These are phyloP conservation scores for Aphelenchoides avenae DNA, from an alignment of 1,140 invertebrate species.

Conservation along the genomic window DNA sequence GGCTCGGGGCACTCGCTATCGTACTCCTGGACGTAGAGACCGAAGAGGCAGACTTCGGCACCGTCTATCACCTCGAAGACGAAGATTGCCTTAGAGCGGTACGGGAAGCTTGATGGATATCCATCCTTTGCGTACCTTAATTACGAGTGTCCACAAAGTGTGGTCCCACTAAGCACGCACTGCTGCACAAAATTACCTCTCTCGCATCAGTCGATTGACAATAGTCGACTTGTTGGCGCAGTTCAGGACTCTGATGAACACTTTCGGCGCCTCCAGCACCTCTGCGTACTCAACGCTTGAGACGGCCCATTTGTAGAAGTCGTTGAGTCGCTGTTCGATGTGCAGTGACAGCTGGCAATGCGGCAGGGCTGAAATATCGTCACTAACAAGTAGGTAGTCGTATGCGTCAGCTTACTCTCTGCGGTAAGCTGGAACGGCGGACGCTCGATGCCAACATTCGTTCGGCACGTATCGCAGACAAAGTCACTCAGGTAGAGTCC, in stretches of 20 bases:
- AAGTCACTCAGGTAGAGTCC: constrained; percentile 65
- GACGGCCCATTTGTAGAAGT: constrained; percentile 90
- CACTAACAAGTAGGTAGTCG: background rate
- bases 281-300: too few relatives aligned
- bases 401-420: constrained; percentile 67
- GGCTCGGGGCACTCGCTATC: constrained; percentile 89
- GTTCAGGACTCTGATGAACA: constrained; percentile 91
- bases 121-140: constrained; percentile 75
- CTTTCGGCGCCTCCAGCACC: constrained; percentile 73
- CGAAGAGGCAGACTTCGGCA: constrained; percentile 97
- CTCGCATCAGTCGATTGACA: constrained; percentile 94
- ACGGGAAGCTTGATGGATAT: constrained; percentile 87
- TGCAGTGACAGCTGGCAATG: constrained; percentile 62
- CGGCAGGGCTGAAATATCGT: constrained; percentile 39
- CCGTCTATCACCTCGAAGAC: constrained; percentile 99
- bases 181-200: constrained; percentile 60
- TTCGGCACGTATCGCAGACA: constrained; percentile 90
- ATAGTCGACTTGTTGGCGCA: constrained; percentile 95
- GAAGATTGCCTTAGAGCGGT: constrained; percentile 94
- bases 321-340: constrained; percentile 88
- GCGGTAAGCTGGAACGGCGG: constrained; percentile 96
- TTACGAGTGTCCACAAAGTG: too few relatives aligned
- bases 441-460: constrained; percentile 80
- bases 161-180: background rate
- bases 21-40: constrained; percentile 99